phyloP scores from a whole-genome alignment of 2,888 invertebrate genomes.

The Periphyllus acericola region DNA sequence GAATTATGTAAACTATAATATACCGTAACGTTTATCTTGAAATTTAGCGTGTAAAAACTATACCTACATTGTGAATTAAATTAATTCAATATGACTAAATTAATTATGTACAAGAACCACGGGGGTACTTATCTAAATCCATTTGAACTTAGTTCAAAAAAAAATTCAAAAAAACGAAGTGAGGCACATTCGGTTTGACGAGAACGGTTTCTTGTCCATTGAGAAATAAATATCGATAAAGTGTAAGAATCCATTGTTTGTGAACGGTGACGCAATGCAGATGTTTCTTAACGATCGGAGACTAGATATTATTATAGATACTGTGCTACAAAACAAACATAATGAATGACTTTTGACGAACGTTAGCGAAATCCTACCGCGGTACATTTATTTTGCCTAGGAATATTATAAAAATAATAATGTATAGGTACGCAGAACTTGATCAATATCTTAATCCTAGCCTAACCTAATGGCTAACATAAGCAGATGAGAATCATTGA shows the following conservation, averaged over 20 bases:
- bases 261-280: neutral
- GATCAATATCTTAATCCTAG: conserved; percentile 22
- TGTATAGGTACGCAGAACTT: neutral
- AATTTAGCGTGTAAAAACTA: neutral
- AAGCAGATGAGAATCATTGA: conserved; percentile 8
- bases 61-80: neutral
- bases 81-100: neutral
- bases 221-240: neutral
- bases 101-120: too few species aligned
- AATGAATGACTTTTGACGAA: neutral
- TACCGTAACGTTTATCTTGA: neutral
- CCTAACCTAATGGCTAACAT: conserved; percentile 10
- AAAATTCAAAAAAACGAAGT: too few species aligned
- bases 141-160: too few species aligned
- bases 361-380: neutral
- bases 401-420: neutral
- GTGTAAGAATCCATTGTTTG: neutral
- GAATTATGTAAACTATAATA: neutral
- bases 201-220: too few species aligned
- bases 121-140: too few species aligned
- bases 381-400: neutral
- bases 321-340: neutral
- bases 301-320: neutral
- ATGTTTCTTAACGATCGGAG: neutral
- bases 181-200: too few species aligned